Evolutionary conservation across 2,888 invertebrate genomes (phyloP).

Genomic region (Elmis aenea): DNA sequence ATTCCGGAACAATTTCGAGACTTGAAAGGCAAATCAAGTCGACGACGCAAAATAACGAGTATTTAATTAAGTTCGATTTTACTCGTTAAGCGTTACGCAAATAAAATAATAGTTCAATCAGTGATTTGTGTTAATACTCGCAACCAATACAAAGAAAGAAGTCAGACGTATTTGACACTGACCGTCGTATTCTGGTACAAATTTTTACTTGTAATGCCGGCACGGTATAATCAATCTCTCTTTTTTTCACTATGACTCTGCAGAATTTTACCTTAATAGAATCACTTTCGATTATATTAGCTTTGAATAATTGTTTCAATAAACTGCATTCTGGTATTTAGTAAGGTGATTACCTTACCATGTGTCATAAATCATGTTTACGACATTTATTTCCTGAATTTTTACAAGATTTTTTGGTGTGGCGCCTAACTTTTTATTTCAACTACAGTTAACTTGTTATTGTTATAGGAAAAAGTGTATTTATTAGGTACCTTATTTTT

Average conservation of each 20-base stretch:
- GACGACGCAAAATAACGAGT: slow-evolving; percentile 22
- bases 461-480: too few relatives aligned
- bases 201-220: slow-evolving; percentile 42
- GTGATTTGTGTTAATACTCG: too few relatives aligned
- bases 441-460: too few relatives aligned
- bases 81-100: too few relatives aligned
- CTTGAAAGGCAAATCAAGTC: slow-evolving; percentile 22
- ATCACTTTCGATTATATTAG: slow-evolving; percentile 47
- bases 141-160: slow-evolving; percentile 4
- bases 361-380: too few relatives aligned
- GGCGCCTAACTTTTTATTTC: too few relatives aligned
- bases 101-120: too few relatives aligned
- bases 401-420: too few relatives aligned
- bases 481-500: too few relatives aligned
- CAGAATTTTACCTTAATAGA: slow-evolving; percentile 43
- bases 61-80: slow-evolving; percentile 24
- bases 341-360: too few relatives aligned
- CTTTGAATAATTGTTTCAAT: slow-evolving; percentile 45
- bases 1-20: slow-evolving; percentile 28
- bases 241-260: slow-evolving; percentile 41
- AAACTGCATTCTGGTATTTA: slow-evolving; percentile 34
- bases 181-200: slow-evolving; percentile 29
- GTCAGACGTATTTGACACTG: slow-evolving; percentile 25
- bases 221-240: slow-evolving; percentile 39
- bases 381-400: too few relatives aligned